These are phyloP conservation scores for Metopolophium dirhodum DNA, from an alignment of 1,140 invertebrate genomes.

Conservation along the genomic window DNA sequence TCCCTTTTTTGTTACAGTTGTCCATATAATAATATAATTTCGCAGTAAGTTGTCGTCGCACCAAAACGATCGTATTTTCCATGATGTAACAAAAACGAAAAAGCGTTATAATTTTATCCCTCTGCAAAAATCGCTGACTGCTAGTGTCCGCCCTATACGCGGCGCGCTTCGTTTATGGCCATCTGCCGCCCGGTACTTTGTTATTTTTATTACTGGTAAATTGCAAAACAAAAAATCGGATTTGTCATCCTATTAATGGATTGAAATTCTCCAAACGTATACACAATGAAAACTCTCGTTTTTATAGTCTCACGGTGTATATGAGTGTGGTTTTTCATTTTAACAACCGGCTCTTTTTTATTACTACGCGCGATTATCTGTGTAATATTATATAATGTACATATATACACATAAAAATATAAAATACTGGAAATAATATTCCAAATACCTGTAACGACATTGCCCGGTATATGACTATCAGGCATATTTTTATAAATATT, in stretches of 20 bases:
- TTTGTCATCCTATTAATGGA: constrained; percentile 25
- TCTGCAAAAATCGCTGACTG: neutral
- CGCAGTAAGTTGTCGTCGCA: neutral
- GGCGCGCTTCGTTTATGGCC: neutral
- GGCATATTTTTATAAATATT: neutral
- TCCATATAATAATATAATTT: neutral
- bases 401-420: neutral
- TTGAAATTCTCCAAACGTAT: neutral
- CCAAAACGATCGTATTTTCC: neutral
- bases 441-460: neutral
- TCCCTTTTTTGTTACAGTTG: neutral
- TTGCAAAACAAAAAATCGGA: constrained; percentile 42
- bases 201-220: constrained; percentile 22
- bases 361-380: neutral
- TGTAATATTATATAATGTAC: neutral
- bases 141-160: neutral
- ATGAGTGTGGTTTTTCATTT: constrained; percentile 12
- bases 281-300: neutral
- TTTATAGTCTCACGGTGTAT: neutral
- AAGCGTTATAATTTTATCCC: neutral
- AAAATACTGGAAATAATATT: constrained; percentile 2
- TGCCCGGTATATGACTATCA: neutral
- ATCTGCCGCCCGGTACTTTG: neutral
- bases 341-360: neutral
- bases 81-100: constrained; percentile 4